Evolutionary conservation across 2,113 vertebrate genomes (phyloP), one percentile per base, ranked within the genome.

Genomic region (Polyodon spathula): DNA sequence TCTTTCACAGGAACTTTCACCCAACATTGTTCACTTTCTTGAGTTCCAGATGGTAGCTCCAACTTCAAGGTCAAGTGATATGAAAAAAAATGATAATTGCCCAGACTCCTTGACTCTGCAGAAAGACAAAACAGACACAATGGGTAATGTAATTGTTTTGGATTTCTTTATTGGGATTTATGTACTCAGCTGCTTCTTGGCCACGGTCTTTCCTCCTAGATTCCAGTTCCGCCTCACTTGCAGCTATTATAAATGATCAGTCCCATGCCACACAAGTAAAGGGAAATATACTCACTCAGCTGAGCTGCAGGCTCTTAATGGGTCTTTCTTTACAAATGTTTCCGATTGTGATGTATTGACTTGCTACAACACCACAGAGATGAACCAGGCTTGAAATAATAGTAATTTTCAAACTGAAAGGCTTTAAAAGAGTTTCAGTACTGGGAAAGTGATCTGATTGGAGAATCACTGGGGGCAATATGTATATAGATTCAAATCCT

Each of bases 111-210:
- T 70, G 81, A 86, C 84, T 2, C 84, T 77, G 68, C 82, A 84
- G 86, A 86, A 89, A 97, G 93, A 94, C 92, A 93, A 95, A 97
- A 97, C 93, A 97, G 87, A 87, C 84, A 80, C 87, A 64, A 86
- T 86, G 77, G 91, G 90, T 89, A 90, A 90, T 91, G 90, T 81
- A 76, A 83, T 81, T 95, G 93, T 93, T 97, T 94, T 89, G 90
- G 81, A 90, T 90, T 91, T 88, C 84, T 87, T 90, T 88, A 82
- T 76, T 83, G 79, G 78, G 74, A 78, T 86, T 87, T 93, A 94
- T 93, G 91, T 93, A 88, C 88, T 92, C 91, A 95, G 92, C 92
- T 93, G 91, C 84, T 87, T 76, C 78, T 81, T 76, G 59, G 59
- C 65, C 61, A 37, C 75, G 75, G 73, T 78, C 71, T 82, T 71